phyloP scores from a whole-genome alignment of 2,797 vertebrate species.

The Tragopan temminckii region DNA sequence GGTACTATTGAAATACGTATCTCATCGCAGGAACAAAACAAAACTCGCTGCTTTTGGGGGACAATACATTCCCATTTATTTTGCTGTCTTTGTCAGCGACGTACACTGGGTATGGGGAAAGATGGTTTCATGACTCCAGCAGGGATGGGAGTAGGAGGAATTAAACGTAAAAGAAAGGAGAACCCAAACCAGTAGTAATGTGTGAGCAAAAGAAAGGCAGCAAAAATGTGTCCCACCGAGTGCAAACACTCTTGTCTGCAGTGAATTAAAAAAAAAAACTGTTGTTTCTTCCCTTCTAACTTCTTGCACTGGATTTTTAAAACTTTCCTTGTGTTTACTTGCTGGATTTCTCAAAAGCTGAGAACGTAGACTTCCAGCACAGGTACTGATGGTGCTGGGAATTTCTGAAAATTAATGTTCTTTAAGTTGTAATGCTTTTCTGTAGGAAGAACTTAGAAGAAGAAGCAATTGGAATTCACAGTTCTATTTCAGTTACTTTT shows the following conservation, averaged over 20 bases:
- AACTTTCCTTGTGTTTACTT: background rate
- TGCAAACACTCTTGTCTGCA: background rate
- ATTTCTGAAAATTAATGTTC: background rate
- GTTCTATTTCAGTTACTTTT: background rate
- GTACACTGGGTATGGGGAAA: background rate
- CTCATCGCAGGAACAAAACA: constrained; percentile 9
- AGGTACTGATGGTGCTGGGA: background rate
- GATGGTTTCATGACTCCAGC: background rate
- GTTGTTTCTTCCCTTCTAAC: background rate
- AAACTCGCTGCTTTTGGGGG: background rate
- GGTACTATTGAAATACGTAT: background rate
- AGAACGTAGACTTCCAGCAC: background rate
- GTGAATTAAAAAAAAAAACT: background rate
- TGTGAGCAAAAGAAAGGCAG: background rate
- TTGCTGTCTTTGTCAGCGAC: background rate
- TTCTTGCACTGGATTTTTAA: background rate
- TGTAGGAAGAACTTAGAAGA: background rate
- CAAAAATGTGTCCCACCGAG: background rate
- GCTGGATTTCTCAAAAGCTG: background rate
- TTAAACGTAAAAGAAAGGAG: background rate
- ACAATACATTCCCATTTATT: background rate
- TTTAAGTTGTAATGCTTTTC: background rate
- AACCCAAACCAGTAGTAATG: background rate
- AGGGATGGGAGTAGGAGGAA: background rate
- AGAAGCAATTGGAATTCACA: background rate